Conservation (phyloP, 2,113 vertebrate species). For the Xerus inauris region DNA sequence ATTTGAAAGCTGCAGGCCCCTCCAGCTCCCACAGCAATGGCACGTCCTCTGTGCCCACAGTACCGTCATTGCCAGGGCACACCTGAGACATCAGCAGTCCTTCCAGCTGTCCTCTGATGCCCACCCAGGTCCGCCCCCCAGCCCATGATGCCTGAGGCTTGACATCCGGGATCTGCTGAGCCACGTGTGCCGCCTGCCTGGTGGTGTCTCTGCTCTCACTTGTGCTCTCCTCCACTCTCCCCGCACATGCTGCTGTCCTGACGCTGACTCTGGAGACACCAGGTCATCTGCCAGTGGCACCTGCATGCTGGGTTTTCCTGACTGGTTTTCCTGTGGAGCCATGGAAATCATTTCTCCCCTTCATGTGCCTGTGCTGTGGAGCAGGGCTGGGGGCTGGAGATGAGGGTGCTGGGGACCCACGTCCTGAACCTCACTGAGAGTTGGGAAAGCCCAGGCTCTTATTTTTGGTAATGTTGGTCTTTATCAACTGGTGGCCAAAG, state of each 20-base stretch:
- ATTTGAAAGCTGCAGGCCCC: no score
- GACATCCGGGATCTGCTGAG: no score
- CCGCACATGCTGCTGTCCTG: background rate
- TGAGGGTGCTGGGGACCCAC: no score
- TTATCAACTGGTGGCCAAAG: background rate
- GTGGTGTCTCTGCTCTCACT: no score
- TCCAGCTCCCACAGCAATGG: background rate
- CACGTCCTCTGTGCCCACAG: background rate
- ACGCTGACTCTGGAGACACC: background rate
- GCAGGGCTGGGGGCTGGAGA: background rate
- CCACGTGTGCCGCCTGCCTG: no score
- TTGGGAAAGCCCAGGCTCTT: background rate
- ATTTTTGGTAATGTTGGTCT: background rate
- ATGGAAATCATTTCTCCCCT: background rate
- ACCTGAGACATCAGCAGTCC: background rate
- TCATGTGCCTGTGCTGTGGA: background rate
- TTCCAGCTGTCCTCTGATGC: background rate
- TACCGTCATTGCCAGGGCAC: background rate
- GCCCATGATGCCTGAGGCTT: no score
- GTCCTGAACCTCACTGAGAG: background rate
- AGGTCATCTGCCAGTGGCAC: background rate
- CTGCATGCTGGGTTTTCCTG: background rate
- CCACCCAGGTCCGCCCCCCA: background rate
- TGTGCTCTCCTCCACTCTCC: background rate
- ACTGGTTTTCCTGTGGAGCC: background rate